Evolutionary conservation across 1,140 invertebrate genomes (phyloP), one percentile per base, ranked within the genome.

Genomic region (Cotesia typhae): DNA sequence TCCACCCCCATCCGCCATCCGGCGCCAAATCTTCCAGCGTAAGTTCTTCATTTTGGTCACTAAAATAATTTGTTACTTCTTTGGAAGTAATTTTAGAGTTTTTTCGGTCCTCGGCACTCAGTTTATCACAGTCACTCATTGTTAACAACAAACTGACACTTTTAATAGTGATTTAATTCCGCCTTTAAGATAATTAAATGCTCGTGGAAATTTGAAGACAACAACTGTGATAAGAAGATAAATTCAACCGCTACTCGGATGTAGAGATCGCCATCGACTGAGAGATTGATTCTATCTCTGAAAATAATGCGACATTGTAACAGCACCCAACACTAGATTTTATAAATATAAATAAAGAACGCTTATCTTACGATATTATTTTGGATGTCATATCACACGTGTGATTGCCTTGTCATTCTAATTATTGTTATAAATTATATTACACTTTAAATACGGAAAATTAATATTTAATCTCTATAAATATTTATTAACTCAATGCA

Each of bases 1-100:
- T 85, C 87, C 88, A 90, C 3, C 89, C 89, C 87, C 89, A 90
- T 0, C 89, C 89, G 12, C 89, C 89, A 70, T 90, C 89, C 0
- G 89, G 89, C 7, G 88, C 87, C 4, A 84, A 75, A 35, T 87
- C 84, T 65, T 85, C 83, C 1, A 72, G 28, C 7, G 73, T 74
- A 4, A 77, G 66, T 35, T 74, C 68, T 4, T 79, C 74, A 0
- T 73, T 64, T 1, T 77, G 51, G n/a, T 75, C 73, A 9, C 75
- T 59, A 28, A 41, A 38, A 14, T 36, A 10, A 38, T 51, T 52
- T 0, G 20, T 67, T 9, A 28, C 17, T 51, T 52, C 28, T 35
- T 51, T n/a, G 7, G 4, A 10, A 52, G 41, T 47, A 47, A 47
- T 47, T 10, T 53, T 17, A 4, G 4, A 65, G n/a, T 52, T 67